These are phyloP conservation scores for Tetrax tetrax DNA, from an alignment of 2,113 vertebrate genomes.

Conservation along the genomic window DNA sequence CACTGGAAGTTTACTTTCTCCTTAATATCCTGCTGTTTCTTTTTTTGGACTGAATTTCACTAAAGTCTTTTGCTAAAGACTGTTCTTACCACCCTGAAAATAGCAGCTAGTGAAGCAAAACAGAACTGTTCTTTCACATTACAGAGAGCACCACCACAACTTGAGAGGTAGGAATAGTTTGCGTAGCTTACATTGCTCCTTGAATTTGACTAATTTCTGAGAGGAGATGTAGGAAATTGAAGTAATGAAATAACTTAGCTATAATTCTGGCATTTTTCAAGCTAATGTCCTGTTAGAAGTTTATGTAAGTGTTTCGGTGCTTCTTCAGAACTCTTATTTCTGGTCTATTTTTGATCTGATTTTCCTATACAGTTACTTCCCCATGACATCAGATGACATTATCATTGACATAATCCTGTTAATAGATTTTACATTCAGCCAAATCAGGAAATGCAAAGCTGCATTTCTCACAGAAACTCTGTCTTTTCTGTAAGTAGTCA, in stretches of 20 bases:
- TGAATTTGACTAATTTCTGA: not conserved
- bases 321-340: not conserved
- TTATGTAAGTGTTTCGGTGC: not conserved
- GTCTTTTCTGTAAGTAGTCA: not conserved
- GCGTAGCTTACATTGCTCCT: not conserved
- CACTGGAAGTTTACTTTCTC: conserved; percentile 34
- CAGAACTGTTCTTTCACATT: not conserved
- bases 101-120: not conserved
- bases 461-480: not conserved
- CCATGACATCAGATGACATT: not conserved
- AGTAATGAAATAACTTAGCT: not conserved
- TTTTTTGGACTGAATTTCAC: conserved; percentile 14
- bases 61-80: not conserved
- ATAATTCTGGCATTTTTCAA: not conserved
- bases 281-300: not conserved
- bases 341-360: not conserved
- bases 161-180: not conserved
- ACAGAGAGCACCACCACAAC: not conserved
- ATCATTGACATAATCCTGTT: not conserved
- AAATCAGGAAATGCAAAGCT: not conserved
- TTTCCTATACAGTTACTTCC: not conserved
- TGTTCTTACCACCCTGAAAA: not conserved
- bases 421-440: conserved; percentile 2
- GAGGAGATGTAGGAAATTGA: not conserved
- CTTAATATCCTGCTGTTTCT: conserved; percentile 18